Conservation (phyloP, 2,113 vertebrate species). For the Protobothrops flavoviridis region DNA sequence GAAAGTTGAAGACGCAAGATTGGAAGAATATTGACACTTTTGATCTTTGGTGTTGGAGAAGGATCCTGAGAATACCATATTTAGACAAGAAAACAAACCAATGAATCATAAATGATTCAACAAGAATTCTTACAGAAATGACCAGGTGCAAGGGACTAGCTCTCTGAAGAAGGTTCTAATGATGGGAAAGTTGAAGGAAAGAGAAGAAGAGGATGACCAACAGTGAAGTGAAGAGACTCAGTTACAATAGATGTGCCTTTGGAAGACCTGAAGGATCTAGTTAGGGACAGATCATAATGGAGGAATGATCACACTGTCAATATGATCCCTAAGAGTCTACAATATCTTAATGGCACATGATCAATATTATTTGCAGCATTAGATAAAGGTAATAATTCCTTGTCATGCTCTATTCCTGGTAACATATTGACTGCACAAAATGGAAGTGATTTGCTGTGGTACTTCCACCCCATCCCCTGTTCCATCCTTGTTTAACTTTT, state of each 20-base stretch:
- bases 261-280: neutral
- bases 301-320: neutral
- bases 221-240: neutral
- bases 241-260: neutral
- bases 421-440: neutral
- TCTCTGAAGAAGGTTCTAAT: neutral
- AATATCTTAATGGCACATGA: neutral
- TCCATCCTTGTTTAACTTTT: too few species aligned
- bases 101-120: neutral
- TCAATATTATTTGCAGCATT: neutral
- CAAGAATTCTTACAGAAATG: neutral
- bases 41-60: neutral
- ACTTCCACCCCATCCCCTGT: neutral
- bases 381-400: neutral
- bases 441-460: neutral
- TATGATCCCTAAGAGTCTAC: neutral
- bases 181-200: neutral
- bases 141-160: neutral
- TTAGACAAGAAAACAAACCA: neutral
- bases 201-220: neutral
- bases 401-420: neutral
- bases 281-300: neutral
- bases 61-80: neutral
- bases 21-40: neutral
- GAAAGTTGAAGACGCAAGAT: neutral